phyloP scores from a whole-genome alignment of 2,888 invertebrate species.

The Petrolisthes manimaculis region DNA sequence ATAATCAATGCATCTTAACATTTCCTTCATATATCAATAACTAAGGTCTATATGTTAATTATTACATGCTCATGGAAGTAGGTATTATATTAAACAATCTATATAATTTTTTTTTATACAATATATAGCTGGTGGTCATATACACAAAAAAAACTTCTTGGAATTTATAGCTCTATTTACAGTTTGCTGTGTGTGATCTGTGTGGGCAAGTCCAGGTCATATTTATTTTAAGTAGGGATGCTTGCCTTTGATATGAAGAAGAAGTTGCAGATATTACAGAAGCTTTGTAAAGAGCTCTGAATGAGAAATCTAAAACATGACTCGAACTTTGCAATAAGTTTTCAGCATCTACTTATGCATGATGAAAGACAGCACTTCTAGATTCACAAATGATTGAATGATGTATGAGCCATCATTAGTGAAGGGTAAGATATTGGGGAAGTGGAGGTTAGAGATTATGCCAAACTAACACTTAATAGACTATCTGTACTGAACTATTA shows the following conservation, averaged over 20 bases:
- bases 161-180: slow-evolving; percentile 6
- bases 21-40: slow-evolving; percentile 12
- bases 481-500: too few relatives aligned
- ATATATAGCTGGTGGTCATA: slow-evolving; percentile 21
- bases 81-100: slow-evolving; percentile 13
- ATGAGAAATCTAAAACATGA: too few relatives aligned
- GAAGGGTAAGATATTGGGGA: too few relatives aligned
- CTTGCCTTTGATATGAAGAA: background rate
- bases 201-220: slow-evolving; percentile 9
- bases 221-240: slow-evolving; percentile 1
- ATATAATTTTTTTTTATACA: slow-evolving; percentile 10
- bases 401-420: too few relatives aligned
- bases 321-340: too few relatives aligned
- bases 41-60: slow-evolving; percentile 21
- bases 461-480: too few relatives aligned
- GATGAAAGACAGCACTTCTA: too few relatives aligned
- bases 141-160: slow-evolving; percentile 13
- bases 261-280: too few relatives aligned
- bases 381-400: too few relatives aligned
- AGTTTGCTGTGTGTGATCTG: background rate
- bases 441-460: too few relatives aligned
- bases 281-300: too few relatives aligned
- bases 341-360: too few relatives aligned
- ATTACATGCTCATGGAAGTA: slow-evolving; percentile 27
- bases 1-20: slow-evolving; percentile 28